Conservation (phyloP, 2,113 vertebrate species). For the Phyllostomus hastatus region DNA sequence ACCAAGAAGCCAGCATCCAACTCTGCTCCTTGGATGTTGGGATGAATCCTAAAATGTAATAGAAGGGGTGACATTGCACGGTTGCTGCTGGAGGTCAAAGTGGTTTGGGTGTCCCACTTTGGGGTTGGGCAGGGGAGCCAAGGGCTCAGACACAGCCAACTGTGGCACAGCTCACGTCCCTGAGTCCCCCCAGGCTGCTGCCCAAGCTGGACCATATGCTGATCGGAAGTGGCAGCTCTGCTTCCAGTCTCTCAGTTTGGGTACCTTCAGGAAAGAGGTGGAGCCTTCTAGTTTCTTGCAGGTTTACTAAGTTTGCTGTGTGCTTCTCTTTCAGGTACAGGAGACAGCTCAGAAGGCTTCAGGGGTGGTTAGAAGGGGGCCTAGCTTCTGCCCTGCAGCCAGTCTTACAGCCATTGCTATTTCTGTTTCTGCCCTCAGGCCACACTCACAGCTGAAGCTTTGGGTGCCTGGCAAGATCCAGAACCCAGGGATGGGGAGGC, state of each 20-base stretch:
- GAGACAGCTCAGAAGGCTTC: not conserved
- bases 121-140: not conserved
- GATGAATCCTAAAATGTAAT: not conserved
- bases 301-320: not conserved
- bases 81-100: not conserved
- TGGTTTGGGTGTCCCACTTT: not conserved
- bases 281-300: not conserved
- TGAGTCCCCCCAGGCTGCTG: accelerated
- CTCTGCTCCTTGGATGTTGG: not conserved
- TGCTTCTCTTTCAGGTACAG: not conserved
- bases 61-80: accelerated
- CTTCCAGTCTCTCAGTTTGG: not conserved
- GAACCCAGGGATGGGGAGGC: not conserved
- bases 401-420: not conserved
- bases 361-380: too few species aligned
- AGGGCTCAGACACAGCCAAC: not conserved
- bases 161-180: accelerated
- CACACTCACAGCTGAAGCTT: not conserved
- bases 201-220: not conserved
- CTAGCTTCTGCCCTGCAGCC: not conserved
- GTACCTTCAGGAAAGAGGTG: not conserved
- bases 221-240: not conserved
- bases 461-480: not conserved
- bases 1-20: not conserved
- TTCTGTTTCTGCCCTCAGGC: not conserved